Evolutionary conservation across 2,797 vertebrate species (phyloP).

Genomic region (Margarornis squamiger): DNA sequence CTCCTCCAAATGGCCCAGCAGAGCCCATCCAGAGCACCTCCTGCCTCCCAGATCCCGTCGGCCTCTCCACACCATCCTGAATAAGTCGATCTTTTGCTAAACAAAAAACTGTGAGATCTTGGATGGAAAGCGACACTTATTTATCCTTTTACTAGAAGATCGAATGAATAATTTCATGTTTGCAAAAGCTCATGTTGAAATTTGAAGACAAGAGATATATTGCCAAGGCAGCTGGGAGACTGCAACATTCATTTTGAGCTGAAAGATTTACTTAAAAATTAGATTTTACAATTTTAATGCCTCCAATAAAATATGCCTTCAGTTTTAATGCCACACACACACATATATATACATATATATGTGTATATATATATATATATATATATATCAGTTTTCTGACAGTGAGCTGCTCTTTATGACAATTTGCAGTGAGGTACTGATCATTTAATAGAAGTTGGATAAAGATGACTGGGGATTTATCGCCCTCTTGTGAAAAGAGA

Average conservation of each 20-base stretch:
- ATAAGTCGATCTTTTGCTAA: constrained; percentile 48
- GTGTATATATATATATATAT: background rate
- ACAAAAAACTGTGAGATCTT: constrained; percentile 69
- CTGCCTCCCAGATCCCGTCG: background rate
- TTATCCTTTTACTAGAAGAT: constrained; percentile 80
- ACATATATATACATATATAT: no score
- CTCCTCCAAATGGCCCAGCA: accelerated
- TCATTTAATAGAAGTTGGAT: background rate
- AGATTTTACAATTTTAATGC: constrained; percentile 85
- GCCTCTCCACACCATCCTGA: constrained; percentile 34
- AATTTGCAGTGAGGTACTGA: background rate
- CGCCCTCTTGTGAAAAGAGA: constrained; percentile 50
- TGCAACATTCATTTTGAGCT: constrained; percentile 81
- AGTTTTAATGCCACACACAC: background rate
- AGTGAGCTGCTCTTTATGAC: background rate
- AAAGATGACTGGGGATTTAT: constrained; percentile 19
- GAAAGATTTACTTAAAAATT: constrained; percentile 86
- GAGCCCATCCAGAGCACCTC: background rate
- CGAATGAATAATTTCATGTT: constrained; percentile 86
- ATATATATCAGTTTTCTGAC: background rate
- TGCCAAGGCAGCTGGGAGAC: constrained; percentile 78
- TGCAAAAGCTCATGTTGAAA: constrained; percentile 83
- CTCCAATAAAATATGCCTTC: constrained; percentile 41
- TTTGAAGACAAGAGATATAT: constrained; percentile 82
- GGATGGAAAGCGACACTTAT: constrained; percentile 80